Base-by-base conservation (phyloP, 1,140 invertebrate species). In the Phymorhynchus buccinoides region DNA sequence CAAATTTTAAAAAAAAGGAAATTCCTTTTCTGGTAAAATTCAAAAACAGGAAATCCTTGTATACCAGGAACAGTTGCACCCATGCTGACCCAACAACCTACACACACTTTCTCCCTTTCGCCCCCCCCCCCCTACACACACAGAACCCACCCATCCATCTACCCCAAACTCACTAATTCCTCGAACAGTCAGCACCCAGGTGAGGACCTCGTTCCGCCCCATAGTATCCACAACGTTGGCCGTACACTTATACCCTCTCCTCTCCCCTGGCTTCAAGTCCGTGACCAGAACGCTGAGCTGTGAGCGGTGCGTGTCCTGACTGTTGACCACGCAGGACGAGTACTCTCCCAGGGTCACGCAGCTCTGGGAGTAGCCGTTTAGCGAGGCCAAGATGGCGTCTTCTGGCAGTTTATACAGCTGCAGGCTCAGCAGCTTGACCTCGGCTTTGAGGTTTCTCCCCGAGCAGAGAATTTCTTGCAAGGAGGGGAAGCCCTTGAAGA, bases 401-500 rank as follows among this genome's bases (percentile, higher is more conserved):
- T 83, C 62, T 7, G 42, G 42, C 6, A 83, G 62, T 14, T 14
- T 83, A n/a, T 44, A 71, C 39, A 83, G 27, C n/a, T 42, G 35
- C 7, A 83, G 30, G 9, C 62, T 41, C 9, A 83, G 32, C 39
- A 83, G 14, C 16, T 83, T 71, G 2, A 68, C 30, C 18, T 18
- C 37, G 0, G 62, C 22, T 32, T 83, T 71, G 16, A 83, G 39
- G 16, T 41, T 44, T 83, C 41, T 62, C 3, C 44, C 48, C 3
- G 39, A 41, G 81, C 81, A 83, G 41, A 39, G 62, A 27, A 83
- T 41, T 83, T 83, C 81, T 30, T 83, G 56, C 4, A 83, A 22
- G 30, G 62, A 71, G 1, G 81, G 66, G 22, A 83, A 66, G 0
- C 62, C 62, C 32, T 44, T 39, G 41, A 83, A 83, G 6, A 1